These are phyloP conservation scores for Pachydiplax longipennis DNA, from an alignment of 2,888 invertebrate species.

Conservation along the genomic window DNA sequence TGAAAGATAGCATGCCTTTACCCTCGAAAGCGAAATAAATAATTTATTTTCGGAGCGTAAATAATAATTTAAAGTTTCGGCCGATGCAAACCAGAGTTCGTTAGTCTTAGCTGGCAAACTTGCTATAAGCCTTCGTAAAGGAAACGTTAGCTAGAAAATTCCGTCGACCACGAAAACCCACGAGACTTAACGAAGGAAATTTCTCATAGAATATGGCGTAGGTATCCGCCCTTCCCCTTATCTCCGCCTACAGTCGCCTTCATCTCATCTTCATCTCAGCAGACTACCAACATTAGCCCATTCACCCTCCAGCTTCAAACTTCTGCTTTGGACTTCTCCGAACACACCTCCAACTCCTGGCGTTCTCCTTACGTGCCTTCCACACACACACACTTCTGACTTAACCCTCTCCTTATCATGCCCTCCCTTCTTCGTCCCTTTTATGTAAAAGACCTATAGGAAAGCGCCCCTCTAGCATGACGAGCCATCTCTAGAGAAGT, in stretches of 20 bases:
- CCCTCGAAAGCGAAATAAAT: no score
- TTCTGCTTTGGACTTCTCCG: slow-evolving; percentile 10
- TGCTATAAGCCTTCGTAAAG: neutral
- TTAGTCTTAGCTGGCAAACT: no score
- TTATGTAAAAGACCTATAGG: neutral
- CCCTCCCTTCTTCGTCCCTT: neutral
- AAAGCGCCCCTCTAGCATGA: neutral
- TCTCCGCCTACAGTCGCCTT: neutral
- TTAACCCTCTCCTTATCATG: neutral
- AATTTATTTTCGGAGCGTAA: no score
- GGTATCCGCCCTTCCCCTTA: neutral
- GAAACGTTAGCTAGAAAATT: neutral
- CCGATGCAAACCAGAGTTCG: no score
- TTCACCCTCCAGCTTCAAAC: slow-evolving; percentile 35
- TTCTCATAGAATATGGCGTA: neutral
- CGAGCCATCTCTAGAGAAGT: neutral
- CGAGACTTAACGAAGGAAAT: neutral
- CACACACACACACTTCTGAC: neutral
- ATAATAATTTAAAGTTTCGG: no score
- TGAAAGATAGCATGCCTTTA: no score
- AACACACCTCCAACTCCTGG: neutral
- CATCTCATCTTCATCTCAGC: slow-evolving; percentile 43
- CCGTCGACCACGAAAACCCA: neutral
- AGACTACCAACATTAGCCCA: slow-evolving; percentile 42
- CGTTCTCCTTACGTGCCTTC: neutral